Evolutionary conservation across 2,113 vertebrate genomes (phyloP), one percentile per base, ranked within the genome.

Genomic region (Rhinolophus sinicus): DNA sequence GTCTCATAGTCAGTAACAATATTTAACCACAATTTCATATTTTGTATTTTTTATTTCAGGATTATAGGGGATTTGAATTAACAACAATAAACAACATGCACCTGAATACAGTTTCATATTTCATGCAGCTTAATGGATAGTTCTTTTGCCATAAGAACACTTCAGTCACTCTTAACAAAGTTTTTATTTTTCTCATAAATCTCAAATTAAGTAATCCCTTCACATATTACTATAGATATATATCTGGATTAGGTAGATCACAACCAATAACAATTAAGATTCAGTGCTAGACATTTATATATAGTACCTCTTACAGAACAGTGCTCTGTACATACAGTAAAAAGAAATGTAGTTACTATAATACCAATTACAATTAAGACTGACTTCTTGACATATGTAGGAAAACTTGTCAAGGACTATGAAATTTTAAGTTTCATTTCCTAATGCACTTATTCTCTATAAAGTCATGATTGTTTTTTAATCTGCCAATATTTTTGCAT

Each of bases 21-120:
- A 75, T 70, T 80, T 80, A 65, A 4, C 35, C 40, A 54, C 24
- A 73, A 76, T 54, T 93, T 81, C 33, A 93, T 5, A 82, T 72
- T 26, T 50, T 70, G 8, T 40, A 40, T 58, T 90, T 77, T 90
- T 93, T 44, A 62, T 47, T 70, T 81, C 2, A 90, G 14, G 47
- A 83, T 22, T 78, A 85, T 11, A 1, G 3, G 12, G 47, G 15
- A 60, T 86, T 56, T 18, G 26, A 91, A 78, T 94, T 6, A 82
- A 93, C 24, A 40, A n/a, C 92, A 96, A 95, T 88, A 77, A 94
- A 87, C 67, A 15, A 38, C 50, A 38, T 81, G 12, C 35, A 6
- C 16, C 21, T 70, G 33, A 94, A 52, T 44, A 75, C 3, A 75
- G 9, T 38, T 35, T 65, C 30, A 26, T 80, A 35, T 73, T 70